These are phyloP conservation scores for Anas platyrhynchos DNA, from an alignment of 2,113 vertebrate species.

Conservation along the genomic window DNA sequence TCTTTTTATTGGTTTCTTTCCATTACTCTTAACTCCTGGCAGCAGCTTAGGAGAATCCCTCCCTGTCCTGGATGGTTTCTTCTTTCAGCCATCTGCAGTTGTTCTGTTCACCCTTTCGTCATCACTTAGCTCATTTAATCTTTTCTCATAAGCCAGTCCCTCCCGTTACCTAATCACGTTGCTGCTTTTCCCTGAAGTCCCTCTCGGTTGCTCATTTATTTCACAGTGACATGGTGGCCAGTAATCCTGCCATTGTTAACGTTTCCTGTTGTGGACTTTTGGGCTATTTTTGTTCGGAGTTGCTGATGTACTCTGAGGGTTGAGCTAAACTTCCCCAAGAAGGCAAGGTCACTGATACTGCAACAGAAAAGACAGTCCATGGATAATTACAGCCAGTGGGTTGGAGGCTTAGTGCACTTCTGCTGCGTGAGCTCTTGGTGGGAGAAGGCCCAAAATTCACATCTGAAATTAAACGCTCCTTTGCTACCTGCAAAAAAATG, in stretches of 20 bases:
- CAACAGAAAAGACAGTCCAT: not conserved
- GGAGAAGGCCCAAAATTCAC: not conserved
- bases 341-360: constrained; percentile 4
- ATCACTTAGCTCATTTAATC: constrained; percentile 34
- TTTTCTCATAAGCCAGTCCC: constrained; percentile 21
- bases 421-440: not conserved
- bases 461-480: not conserved
- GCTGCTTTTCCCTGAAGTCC: constrained; percentile 37
- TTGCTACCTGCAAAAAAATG: not conserved
- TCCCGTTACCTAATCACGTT: not conserved
- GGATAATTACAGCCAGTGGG: not conserved
- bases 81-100: not conserved
- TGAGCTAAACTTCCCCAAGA: not conserved
- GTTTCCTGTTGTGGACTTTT: constrained; percentile 56
- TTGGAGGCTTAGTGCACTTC: not conserved
- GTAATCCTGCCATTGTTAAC: constrained; percentile 59
- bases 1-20: constrained; percentile 55
- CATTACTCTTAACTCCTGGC: constrained; percentile 53
- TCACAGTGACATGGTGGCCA: not conserved
- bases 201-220: not conserved
- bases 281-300: constrained; percentile 59
- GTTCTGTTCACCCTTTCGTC: constrained; percentile 1
- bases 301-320: not conserved
- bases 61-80: constrained; percentile 36
- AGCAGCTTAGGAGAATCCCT: constrained; percentile 51